Evolutionary conservation across 2,113 vertebrate species (phyloP), one percentile per base, ranked within the genome.

Genomic region (Sigmodon hispidus): DNA sequence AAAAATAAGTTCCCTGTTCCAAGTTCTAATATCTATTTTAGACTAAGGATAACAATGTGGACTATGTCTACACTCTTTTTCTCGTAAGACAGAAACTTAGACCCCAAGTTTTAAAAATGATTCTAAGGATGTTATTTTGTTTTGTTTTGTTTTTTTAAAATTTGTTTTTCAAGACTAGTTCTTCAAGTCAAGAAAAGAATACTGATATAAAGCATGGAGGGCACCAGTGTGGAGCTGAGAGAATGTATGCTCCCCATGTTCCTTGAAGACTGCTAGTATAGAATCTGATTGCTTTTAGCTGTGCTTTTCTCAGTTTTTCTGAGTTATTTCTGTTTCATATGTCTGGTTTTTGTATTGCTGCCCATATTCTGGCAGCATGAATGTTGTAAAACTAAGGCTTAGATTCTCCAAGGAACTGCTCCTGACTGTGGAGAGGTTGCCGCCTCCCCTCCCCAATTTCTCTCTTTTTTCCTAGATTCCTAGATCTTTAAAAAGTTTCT

Each of bases 311-410:
- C 69, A 90, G 86, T 67, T 55, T 95, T 93, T 93, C 59, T 85
- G 45, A 89, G 13, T 92, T 85, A 36, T 91, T 93, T 89, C 63
- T 83, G 21, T 80, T 97, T 95, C 29, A 50, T 89, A 72, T 81
- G 52, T 88, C n/a, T 73, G 43, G 0, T 59, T 95, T 92, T 90
- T 92, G 81, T 83, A 6, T 83, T 17, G 34, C 31, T 63, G 24
- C 90, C 15, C 72, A 17, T 59, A 48, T 73, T 86, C 43, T 26
- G 43, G 50, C 40, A 48, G 26, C 67, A 45, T 9, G 40, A 67
- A 69, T 15, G 8, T 55, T 63, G 45, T 91, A 86, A 95, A 76
- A 92, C 76, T 67, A 81, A 94, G 80, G 76, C 79, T 90, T 7
- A 55, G 59, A 48, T 61, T 97, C 94, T 50, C 84, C 63, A 22